phyloP scores from a whole-genome alignment of 2,888 invertebrate species.

The Drosophila ustulata region DNA sequence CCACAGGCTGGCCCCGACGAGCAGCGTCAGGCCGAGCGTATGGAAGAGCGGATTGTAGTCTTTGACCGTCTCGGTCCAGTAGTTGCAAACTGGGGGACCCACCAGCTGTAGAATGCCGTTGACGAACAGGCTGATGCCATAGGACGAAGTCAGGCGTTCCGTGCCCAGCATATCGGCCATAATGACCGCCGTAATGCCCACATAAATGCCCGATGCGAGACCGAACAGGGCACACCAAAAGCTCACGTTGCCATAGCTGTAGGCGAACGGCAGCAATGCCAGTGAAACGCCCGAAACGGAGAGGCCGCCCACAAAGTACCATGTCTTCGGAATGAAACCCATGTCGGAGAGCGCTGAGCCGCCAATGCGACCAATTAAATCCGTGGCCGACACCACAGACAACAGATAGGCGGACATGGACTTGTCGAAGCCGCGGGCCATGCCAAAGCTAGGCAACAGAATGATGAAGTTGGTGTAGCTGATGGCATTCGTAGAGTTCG shows the following conservation, averaged over 20 bases:
- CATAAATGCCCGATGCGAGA: slow-evolving; percentile 93
- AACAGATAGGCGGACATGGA: slow-evolving; percentile 90
- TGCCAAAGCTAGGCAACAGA: slow-evolving; percentile 91
- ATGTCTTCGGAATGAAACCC: slow-evolving; percentile 91
- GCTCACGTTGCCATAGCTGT: slow-evolving; percentile 88
- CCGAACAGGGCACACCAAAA: slow-evolving; percentile 92
- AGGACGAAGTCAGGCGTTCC: slow-evolving; percentile 93
- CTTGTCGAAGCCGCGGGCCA: slow-evolving; percentile 89
- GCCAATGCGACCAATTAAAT: slow-evolving; percentile 93
- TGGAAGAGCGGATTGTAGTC: slow-evolving; percentile 91
- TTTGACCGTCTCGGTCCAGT: slow-evolving; percentile 88
- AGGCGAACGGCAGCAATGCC: slow-evolving; percentile 89
- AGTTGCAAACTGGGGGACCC: slow-evolving; percentile 93
- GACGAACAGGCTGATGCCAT: slow-evolving; percentile 93
- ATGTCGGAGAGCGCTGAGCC: slow-evolving; percentile 94
- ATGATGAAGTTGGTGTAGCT: slow-evolving; percentile 95
- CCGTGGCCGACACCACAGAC: slow-evolving; percentile 92
- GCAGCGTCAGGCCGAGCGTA: slow-evolving; percentile 89
- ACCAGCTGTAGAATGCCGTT: slow-evolving; percentile 93
- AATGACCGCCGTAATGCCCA: slow-evolving; percentile 94
- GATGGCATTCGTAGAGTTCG: slow-evolving; percentile 94
- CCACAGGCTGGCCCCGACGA: slow-evolving; percentile 91
- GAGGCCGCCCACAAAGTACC: slow-evolving; percentile 93
- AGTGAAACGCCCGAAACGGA: slow-evolving; percentile 91
- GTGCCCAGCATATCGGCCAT: slow-evolving; percentile 95